Conservation (phyloP, 2,113 vertebrate genomes). For the Vulpes ferrilata region DNA sequence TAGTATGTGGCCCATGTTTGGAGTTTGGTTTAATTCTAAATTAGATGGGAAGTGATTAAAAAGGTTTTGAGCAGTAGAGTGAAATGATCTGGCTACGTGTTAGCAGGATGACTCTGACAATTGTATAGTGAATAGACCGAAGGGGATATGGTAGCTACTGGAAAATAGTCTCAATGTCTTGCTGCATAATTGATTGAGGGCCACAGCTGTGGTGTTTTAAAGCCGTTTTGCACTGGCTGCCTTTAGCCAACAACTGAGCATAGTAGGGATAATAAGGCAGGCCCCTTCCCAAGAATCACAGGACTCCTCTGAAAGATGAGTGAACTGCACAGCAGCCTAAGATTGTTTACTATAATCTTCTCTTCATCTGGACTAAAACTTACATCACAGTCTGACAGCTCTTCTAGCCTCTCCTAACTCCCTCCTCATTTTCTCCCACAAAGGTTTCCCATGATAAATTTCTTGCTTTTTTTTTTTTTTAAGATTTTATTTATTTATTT, state of each 20-base stretch:
- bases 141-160: background rate
- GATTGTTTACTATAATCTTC: background rate
- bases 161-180: background rate
- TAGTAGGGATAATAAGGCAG: background rate
- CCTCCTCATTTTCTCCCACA: background rate
- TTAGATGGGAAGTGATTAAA: background rate
- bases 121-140: background rate
- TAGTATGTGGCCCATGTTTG: background rate
- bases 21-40: conserved; percentile 18
- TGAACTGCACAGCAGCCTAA: background rate
- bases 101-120: background rate
- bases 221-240: background rate
- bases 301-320: background rate
- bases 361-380: background rate
- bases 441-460: background rate
- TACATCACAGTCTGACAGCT: background rate
- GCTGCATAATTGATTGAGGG: background rate
- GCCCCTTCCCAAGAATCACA: background rate
- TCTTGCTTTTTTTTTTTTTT: background rate
- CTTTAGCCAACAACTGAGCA: background rate
- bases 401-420: background rate
- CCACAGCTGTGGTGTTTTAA: background rate
- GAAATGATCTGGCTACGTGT: background rate
- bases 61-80: background rate
- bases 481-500: no score